Percentiles rank a stretch among this genome's conserved stretches.
These are phyloP conservation scores for Rhabdomys dilectus DNA, from an alignment of 2,113 vertebrate species.

Conservation along the genomic window DNA sequence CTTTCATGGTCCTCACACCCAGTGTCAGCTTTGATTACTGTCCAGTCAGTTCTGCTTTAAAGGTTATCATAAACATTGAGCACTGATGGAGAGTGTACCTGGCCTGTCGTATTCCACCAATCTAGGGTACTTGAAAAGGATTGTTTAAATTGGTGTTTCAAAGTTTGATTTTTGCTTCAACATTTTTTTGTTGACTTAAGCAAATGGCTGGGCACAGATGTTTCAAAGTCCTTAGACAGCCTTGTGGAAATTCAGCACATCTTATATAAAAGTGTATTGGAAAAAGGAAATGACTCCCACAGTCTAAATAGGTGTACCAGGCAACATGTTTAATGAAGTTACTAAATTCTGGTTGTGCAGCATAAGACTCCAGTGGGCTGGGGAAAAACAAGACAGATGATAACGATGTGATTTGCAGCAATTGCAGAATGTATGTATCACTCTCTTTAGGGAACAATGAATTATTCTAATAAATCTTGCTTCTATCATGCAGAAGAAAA, in stretches of 20 bases:
- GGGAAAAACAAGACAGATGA: constrained; percentile 25
- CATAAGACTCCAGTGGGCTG: constrained; percentile 35
- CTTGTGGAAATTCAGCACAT: constrained; percentile 71
- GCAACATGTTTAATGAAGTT: constrained; percentile 71
- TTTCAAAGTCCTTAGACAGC: constrained; percentile 76
- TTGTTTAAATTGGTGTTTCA: constrained; percentile 63
- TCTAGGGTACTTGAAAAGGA: constrained; percentile 69
- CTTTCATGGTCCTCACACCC: background rate
- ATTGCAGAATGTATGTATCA: constrained; percentile 63
- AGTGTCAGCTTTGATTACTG: constrained; percentile 47
- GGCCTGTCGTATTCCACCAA: constrained; percentile 50
- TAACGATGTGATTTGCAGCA: constrained; percentile 71
- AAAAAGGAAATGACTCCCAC: constrained; percentile 70
- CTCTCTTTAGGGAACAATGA: constrained; percentile 80
- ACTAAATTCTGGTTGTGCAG: constrained; percentile 73
- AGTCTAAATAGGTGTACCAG: constrained; percentile 77
- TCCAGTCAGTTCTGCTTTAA: constrained; percentile 59
- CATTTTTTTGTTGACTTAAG: constrained; percentile 77
- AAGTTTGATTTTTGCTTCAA: constrained; percentile 80
- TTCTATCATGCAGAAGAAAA: constrained; percentile 66
- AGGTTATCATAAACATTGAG: constrained; percentile 48
- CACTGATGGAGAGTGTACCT: background rate
- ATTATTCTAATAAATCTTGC: constrained; percentile 77
- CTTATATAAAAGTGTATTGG: constrained; percentile 72
- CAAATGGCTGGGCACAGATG: constrained; percentile 76